Percentiles rank a stretch among this genome's conserved stretches.
phyloP scores from a whole-genome alignment of 2,888 invertebrate species.

The Epinotia brunnichana region DNA sequence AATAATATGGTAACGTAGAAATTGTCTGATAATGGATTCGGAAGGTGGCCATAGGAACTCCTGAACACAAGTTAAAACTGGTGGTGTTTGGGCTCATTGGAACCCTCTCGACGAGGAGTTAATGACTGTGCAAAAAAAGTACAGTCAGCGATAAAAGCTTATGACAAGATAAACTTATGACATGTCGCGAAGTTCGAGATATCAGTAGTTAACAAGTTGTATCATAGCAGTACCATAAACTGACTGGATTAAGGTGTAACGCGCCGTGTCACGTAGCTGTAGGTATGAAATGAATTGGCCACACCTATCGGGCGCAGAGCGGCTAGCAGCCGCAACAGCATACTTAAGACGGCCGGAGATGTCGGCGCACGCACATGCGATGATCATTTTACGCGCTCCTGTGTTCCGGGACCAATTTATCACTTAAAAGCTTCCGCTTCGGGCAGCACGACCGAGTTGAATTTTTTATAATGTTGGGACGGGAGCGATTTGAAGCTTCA shows the following conservation, averaged over 20 bases:
- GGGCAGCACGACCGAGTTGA: conserved; percentile 59
- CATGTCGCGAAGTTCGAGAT: background rate
- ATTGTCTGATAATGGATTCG: too few species aligned
- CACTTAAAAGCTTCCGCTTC: conserved; percentile 81
- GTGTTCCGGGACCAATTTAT: conserved; percentile 81
- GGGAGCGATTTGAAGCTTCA: conserved; percentile 57
- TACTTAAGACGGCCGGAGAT: conserved; percentile 63
- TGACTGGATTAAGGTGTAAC: background rate
- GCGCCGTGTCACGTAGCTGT: background rate
- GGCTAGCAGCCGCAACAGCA: conserved; percentile 59
- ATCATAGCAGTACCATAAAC: background rate
- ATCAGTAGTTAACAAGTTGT: background rate
- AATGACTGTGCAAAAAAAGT: too few species aligned
- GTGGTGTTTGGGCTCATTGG: too few species aligned
- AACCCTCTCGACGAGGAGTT: too few species aligned
- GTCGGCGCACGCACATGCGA: conserved; percentile 67
- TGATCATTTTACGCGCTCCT: conserved; percentile 77
- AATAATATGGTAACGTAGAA: too few species aligned
- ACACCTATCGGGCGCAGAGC: background rate
- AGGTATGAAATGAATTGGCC: background rate
- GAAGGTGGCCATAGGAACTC: too few species aligned
- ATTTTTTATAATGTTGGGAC: conserved; percentile 61
- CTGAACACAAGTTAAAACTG: too few species aligned
- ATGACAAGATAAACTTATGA: too few species aligned
- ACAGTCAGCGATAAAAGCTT: too few species aligned